These are phyloP conservation scores for Epirrhoe tristata DNA, from an alignment of 2,888 invertebrate species.

Conservation along the genomic window DNA sequence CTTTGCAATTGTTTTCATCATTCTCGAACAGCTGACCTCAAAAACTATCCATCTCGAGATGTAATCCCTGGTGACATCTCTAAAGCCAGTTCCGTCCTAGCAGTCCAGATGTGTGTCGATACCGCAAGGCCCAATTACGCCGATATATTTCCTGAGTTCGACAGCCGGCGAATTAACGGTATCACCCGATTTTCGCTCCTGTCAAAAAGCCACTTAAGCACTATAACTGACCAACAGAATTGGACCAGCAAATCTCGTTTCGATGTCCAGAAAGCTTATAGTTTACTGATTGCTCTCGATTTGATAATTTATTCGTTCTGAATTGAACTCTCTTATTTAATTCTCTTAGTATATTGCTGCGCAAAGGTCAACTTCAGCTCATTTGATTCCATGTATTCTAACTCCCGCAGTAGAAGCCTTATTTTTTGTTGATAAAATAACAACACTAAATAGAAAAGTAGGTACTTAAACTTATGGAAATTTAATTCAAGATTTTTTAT, in stretches of 20 bases:
- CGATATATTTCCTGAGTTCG: constrained; percentile 69
- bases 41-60: neutral
- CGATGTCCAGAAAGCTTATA: neutral
- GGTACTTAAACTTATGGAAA: too few species aligned
- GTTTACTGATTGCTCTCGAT: too few species aligned
- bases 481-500: too few species aligned
- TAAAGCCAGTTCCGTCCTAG: constrained; percentile 25
- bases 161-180: constrained; percentile 71
- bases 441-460: too few species aligned
- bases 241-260: neutral
- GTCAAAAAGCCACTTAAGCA: constrained; percentile 34
- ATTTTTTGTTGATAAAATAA: too few species aligned
- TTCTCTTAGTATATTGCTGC: too few species aligned
- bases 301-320: too few species aligned
- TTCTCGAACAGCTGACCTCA: neutral
- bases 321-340: too few species aligned
- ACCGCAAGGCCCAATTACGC: constrained; percentile 74
- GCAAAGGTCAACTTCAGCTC: too few species aligned
- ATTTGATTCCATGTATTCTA: too few species aligned
- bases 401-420: too few species aligned
- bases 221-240: neutral
- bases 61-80: constrained; percentile 5
- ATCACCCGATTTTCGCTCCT: constrained; percentile 69
- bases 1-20: neutral
- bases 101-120: constrained; percentile 41